Percentiles rank a stretch among this genome's conserved stretches.
phyloP scores from a whole-genome alignment of 2,113 vertebrate genomes.

The Lepidiolamprologus cunningtoni region DNA sequence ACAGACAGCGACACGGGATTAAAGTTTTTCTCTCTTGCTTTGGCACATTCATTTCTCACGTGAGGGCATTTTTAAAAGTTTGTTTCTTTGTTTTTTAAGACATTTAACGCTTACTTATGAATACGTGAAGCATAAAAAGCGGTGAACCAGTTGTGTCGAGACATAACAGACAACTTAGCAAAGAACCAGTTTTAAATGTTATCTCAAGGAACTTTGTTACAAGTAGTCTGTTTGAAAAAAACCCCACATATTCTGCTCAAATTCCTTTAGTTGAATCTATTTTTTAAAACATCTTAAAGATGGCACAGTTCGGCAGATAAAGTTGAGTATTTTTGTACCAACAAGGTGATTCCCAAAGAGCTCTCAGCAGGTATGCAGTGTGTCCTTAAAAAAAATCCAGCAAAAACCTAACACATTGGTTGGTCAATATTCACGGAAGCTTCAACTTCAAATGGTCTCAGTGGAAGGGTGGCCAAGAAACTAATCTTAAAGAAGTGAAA shows the following conservation, averaged over 20 bases:
- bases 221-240: background rate
- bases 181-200: background rate
- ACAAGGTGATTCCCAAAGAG: background rate
- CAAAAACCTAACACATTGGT: background rate
- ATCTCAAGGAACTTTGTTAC: background rate
- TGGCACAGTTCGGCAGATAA: background rate
- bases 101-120: background rate
- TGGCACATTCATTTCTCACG: background rate
- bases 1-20: conserved; percentile 24
- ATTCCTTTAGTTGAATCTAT: background rate
- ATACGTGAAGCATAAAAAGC: background rate
- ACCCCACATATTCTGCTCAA: background rate
- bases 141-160: background rate
- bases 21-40: background rate
- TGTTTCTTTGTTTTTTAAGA: background rate
- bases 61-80: background rate
- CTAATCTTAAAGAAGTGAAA: background rate
- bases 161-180: background rate
- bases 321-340: background rate
- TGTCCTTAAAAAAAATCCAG: background rate
- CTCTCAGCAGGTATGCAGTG: background rate
- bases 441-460: background rate
- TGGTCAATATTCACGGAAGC: background rate
- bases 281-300: background rate
- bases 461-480: background rate